Conservation (phyloP, 2,797 vertebrate genomes). For the Leptoclinus maculatus region DNA sequence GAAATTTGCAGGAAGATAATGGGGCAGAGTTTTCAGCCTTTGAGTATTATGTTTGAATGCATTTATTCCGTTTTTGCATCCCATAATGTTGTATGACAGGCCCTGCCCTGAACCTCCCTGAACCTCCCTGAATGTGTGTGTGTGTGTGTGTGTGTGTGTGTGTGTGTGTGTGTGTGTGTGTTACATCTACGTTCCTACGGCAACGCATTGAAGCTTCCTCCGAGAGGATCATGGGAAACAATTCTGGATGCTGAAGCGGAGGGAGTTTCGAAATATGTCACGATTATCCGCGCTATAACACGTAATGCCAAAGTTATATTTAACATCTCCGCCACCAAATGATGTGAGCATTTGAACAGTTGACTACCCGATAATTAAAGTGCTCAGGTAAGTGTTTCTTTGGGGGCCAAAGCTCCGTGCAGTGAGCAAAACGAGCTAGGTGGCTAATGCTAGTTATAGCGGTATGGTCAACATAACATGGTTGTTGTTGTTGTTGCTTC, state of each 20-base stretch:
- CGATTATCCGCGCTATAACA: constrained; percentile 25
- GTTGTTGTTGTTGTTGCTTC: not conserved
- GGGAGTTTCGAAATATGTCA: constrained; percentile 82
- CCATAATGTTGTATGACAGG: not conserved
- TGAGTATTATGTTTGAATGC: not conserved
- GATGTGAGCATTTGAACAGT: not conserved
- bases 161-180: not conserved
- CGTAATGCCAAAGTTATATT: accelerated
- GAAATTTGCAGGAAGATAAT: not conserved
- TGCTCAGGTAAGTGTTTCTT: not conserved
- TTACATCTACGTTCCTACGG: constrained; percentile 66
- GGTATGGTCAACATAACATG: not conserved
- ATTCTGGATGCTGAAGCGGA: constrained; percentile 61
- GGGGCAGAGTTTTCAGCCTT: not conserved
- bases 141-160: not conserved
- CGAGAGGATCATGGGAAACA: constrained; percentile 76
- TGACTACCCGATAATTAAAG: not conserved
- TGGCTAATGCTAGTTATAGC: constrained; percentile 62
- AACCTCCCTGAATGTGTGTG: no score
- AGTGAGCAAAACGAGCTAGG: constrained; percentile 46
- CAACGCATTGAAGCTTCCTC: constrained; percentile 72
- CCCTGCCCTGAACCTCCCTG: not conserved
- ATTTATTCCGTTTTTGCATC: not conserved
- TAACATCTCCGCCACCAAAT: accelerated
- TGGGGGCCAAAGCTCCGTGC: not conserved